These are phyloP conservation scores for Phanerotoma sp. DNA, from an alignment of 2,888 invertebrate species.

Conservation along the genomic window DNA sequence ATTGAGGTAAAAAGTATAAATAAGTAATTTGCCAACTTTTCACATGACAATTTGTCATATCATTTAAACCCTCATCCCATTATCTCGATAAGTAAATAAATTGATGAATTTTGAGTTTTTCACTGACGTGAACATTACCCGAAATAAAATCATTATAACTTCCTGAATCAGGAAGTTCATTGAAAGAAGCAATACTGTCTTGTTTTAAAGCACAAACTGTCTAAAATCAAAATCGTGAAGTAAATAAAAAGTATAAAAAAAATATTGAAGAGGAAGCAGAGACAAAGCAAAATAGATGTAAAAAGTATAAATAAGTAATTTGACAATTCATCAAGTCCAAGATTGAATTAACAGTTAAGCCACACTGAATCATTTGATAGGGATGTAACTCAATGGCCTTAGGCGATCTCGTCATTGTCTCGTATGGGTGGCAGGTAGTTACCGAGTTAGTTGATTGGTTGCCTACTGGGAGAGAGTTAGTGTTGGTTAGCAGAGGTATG, in stretches of 20 bases:
- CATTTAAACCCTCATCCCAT: no score
- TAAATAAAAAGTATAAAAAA: no score
- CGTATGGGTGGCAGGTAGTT: slow-evolving; percentile 48
- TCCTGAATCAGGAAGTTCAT: no score
- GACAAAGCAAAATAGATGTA: no score
- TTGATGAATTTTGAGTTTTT: no score
- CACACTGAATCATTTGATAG: not conserved
- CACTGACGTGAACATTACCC: no score
- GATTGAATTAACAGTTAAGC: slow-evolving; percentile 1
- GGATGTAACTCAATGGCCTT: slow-evolving; percentile 11
- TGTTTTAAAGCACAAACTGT: no score
- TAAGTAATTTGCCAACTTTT: slow-evolving; percentile 1
- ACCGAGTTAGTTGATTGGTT: slow-evolving; percentile 55
- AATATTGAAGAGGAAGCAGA: no score
- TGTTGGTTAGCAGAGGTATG: slow-evolving; percentile 33
- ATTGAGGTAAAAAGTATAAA: not conserved
- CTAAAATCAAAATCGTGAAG: no score
- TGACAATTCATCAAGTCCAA: not conserved
- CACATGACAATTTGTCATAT: not conserved
- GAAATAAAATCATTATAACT: no score
- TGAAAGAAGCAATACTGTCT: no score
- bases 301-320: slow-evolving; percentile 2
- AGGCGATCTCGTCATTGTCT: slow-evolving; percentile 21
- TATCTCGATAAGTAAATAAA: no score
- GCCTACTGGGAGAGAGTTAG: slow-evolving; percentile 47